A percentile compares a stretch with the other conserved stretches of the same genome.
Conservation (phyloP, 2,113 vertebrate species). For the Xenopus laevis region DNA sequence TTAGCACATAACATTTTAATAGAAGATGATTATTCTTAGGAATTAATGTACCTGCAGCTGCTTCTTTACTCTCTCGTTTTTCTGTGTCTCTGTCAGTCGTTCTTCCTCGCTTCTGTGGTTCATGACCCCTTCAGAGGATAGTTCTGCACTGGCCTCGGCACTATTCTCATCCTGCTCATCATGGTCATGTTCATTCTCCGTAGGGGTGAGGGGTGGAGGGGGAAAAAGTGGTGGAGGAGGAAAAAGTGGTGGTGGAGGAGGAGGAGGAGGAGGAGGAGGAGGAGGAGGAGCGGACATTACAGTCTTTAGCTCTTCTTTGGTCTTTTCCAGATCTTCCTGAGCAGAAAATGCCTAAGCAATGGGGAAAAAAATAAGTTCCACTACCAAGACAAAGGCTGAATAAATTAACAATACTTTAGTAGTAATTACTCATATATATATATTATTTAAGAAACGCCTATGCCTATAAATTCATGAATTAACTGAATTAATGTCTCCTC, state of each 20-base stretch:
- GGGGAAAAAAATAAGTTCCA: too few relatives aligned
- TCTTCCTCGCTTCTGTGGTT: constrained; percentile 90
- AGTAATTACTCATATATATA: too few relatives aligned
- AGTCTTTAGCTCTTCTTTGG: constrained; percentile 91
- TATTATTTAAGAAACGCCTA: too few relatives aligned
- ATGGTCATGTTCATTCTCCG: constrained; percentile 80
- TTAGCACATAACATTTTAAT: too few relatives aligned
- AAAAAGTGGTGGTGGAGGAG: too few relatives aligned
- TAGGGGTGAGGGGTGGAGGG: constrained; percentile 61
- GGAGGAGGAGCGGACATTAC: constrained; percentile 75
- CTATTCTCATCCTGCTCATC: constrained; percentile 93
- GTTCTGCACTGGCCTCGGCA: constrained; percentile 86
- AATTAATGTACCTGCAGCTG: constrained; percentile 82
- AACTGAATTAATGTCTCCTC: too few relatives aligned
- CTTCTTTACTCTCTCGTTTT: constrained; percentile 93
- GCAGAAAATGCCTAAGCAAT: constrained; percentile 81
- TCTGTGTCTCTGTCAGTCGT: constrained; percentile 90
- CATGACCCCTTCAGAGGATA: constrained; percentile 83
- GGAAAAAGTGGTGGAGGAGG: constrained; percentile 58
- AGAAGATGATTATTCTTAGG: too few relatives aligned
- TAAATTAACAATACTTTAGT: too few relatives aligned
- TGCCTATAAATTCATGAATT: too few relatives aligned
- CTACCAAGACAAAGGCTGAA: too few relatives aligned
- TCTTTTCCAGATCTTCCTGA: constrained; percentile 92
- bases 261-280: too few relatives aligned